These are phyloP conservation scores for Belgica antarctica DNA, from an alignment of 2,888 invertebrate species.

Conservation along the genomic window DNA sequence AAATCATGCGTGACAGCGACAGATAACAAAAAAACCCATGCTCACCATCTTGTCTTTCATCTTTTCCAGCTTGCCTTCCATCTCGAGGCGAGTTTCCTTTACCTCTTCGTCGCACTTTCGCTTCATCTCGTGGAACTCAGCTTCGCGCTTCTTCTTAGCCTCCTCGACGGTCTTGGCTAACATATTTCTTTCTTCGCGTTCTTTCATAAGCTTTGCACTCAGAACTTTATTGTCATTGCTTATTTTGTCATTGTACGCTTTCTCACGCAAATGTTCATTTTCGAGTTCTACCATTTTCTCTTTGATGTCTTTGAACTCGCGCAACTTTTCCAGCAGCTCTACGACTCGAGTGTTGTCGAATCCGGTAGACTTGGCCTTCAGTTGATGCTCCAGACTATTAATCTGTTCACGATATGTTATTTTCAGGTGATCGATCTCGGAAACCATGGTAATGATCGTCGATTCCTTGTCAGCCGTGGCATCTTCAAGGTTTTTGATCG, in stretches of 20 bases:
- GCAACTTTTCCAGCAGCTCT: slow-evolving; percentile 7
- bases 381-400: slow-evolving; percentile 7
- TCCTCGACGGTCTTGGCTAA: no score
- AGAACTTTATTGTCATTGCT: slow-evolving; percentile 51
- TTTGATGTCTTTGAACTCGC: not conserved
- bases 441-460: not conserved
- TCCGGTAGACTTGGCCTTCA: not conserved
- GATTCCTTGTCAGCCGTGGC: not conserved
- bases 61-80: slow-evolving; percentile 72
- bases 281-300: slow-evolving; percentile 23
- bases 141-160: no score
- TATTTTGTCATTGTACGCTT: slow-evolving; percentile 46
- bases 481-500: no score
- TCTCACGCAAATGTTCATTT: slow-evolving; percentile 35
- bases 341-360: not conserved
- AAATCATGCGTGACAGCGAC: no score
- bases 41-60: slow-evolving; percentile 81
- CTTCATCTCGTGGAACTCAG: slow-evolving; percentile 45
- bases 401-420: not conserved
- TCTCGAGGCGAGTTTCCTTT: slow-evolving; percentile 58
- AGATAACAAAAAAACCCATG: no score
- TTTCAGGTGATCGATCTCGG: not conserved
- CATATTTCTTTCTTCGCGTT: slow-evolving; percentile 47
- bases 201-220: slow-evolving; percentile 51
- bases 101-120: slow-evolving; percentile 50